These are phyloP conservation scores for Heloderma charlesbogerti DNA, from an alignment of 2,113 vertebrate species.

Conservation along the genomic window DNA sequence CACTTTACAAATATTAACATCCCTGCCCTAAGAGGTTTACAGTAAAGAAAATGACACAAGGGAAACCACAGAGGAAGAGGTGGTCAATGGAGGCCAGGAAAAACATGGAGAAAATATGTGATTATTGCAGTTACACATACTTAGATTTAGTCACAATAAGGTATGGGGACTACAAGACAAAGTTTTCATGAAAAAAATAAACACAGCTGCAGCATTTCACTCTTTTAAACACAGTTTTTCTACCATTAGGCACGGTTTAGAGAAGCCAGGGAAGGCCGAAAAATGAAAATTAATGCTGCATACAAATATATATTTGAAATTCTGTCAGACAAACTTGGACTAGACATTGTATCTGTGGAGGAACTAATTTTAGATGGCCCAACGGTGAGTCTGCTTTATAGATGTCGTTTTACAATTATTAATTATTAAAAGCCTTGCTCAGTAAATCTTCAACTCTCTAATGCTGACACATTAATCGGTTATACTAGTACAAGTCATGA, in stretches of 20 bases:
- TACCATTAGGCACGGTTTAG: conserved; percentile 76
- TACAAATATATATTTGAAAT: conserved; percentile 85
- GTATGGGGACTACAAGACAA: background rate
- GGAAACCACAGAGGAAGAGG: background rate
- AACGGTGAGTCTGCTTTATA: conserved; percentile 78
- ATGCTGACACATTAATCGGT: background rate
- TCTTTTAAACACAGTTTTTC: conserved; percentile 30
- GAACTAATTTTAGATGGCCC: conserved; percentile 84
- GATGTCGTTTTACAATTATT: conserved; percentile 8
- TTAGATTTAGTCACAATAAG: background rate
- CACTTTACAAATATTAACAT: background rate
- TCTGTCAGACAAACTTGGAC: conserved; percentile 71
- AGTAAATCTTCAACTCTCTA: background rate
- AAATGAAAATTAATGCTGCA: conserved; percentile 70
- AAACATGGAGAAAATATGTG: background rate
- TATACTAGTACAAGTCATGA: background rate
- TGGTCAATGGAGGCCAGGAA: background rate
- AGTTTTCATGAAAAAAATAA: background rate
- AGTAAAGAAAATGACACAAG: background rate
- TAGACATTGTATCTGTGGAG: conserved; percentile 76
- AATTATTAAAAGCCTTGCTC: background rate
- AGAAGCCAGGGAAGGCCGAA: conserved; percentile 79
- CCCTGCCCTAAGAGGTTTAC: background rate
- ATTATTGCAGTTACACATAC: background rate
- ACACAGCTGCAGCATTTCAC: background rate